Base-by-base conservation (phyloP, 2,797 vertebrate genomes). In the Macropus fuliginosus region DNA sequence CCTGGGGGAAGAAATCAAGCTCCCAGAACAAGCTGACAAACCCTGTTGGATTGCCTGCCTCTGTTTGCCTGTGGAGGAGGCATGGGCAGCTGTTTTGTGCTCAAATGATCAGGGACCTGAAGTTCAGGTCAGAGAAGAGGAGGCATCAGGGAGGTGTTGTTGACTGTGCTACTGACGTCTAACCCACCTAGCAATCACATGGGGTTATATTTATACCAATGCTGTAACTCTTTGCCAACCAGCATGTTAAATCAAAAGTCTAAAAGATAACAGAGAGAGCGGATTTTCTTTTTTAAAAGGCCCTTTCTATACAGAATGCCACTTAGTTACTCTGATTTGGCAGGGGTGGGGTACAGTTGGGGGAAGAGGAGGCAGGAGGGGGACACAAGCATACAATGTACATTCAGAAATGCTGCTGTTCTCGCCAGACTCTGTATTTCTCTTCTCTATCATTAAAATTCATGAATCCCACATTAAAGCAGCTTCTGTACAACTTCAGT, bases 381-480 rank as follows among this genome's bases (percentile, higher is more conserved):
- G 40, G 21, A 50, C 40, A 27, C 10, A 46, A 50, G 21, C 40
- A 27, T 50, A 87, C 40, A 3, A 50, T 46, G n/a, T 46, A 21
- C 66, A 81, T 50, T 50, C 74, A 46, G 74, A 87, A 50, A 87
- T 87, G 40, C 40, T 87, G 24, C 18, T 81, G 74, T 81, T 87
- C 28, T 87, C 40, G 50, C 40, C 40, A 81, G 40, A 46, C 74
- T 62, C 57, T 81, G 66, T 46, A 46, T 81, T 28, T 28, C 74
- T 66, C 59, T 66, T 34, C 13, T 87, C 74, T 87, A 12, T 27
- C 74, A 87, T 87, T 87, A 87, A 87, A 87, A 87, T 87, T 87
- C 74, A 87, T 87, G 74, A 87, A 87, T 87, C 74, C 74, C 74
- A 81, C 40, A 87, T 40, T 87, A 46, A 87, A 87, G 74, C 74